These are phyloP conservation scores for Steinernema khuongi DNA, from an alignment of 1,140 invertebrate species.

Conservation along the genomic window DNA sequence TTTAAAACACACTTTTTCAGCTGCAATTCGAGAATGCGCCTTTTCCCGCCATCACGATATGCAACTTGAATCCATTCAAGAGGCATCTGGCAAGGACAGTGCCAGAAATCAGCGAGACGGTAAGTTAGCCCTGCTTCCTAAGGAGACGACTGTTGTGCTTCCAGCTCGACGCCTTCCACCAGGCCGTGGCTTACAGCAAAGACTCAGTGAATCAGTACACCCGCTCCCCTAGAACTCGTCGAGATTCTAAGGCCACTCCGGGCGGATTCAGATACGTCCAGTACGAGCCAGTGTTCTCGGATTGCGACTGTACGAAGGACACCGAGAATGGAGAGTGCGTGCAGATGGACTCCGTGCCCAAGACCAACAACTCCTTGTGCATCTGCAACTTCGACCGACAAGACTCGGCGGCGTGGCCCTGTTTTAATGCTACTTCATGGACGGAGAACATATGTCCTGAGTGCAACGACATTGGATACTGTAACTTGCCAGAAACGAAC, in stretches of 20 bases:
- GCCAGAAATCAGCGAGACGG: slow-evolving; percentile 52
- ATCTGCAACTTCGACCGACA: slow-evolving; percentile 56
- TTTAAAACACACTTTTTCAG: slow-evolving; percentile 38
- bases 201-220: slow-evolving; percentile 10
- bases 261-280: slow-evolving; percentile 55
- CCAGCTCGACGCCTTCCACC: slow-evolving; percentile 53
- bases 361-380: slow-evolving; percentile 42
- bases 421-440: slow-evolving; percentile 47
- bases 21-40: slow-evolving; percentile 51
- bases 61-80: slow-evolving; percentile 56
- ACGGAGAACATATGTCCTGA: slow-evolving; percentile 37
- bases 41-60: slow-evolving; percentile 54
- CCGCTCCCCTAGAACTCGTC: slow-evolving; percentile 13
- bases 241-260: slow-evolving; percentile 29
- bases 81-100: slow-evolving; percentile 50
- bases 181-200: slow-evolving; percentile 50
- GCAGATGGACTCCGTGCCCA: slow-evolving; percentile 46
- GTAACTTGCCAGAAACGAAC: slow-evolving; percentile 51
- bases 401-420: slow-evolving; percentile 54
- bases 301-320: slow-evolving; percentile 45
- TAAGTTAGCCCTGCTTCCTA: slow-evolving; percentile 18
- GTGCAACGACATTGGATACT: slow-evolving; percentile 58
- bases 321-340: slow-evolving; percentile 40
- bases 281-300: slow-evolving; percentile 51
- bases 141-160: slow-evolving; percentile 12